Percentiles rank a stretch among this genome's conserved stretches.
Evolutionary conservation across 2,888 invertebrate genomes (phyloP).

Genomic region (Neoaliturus tenellus): DNA sequence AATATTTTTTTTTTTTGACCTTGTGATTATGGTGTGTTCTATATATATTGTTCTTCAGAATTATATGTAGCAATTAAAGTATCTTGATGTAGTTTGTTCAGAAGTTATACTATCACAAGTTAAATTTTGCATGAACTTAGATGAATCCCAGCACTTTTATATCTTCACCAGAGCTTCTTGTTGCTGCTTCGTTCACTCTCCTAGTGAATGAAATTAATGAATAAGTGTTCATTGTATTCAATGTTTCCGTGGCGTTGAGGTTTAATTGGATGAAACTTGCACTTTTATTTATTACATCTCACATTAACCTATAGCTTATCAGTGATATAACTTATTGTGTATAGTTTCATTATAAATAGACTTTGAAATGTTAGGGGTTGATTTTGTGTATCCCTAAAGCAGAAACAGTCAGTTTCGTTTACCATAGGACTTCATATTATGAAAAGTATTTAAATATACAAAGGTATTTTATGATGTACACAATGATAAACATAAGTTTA

Average conservation of each 20-base stretch:
- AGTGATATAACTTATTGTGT: neutral
- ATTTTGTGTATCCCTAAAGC: too few relatives aligned
- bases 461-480: too few relatives aligned
- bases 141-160: neutral
- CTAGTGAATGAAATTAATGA: neutral
- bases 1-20: neutral
- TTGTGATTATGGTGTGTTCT: constrained; percentile 6
- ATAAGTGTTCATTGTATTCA: constrained; percentile 21
- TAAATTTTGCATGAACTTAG: constrained; percentile 29
- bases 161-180: constrained; percentile 24
- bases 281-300: constrained; percentile 1
- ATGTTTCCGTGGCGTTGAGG: neutral
- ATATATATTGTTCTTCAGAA: constrained; percentile 24
- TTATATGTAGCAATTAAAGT: constrained; percentile 15
- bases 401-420: too few relatives aligned
- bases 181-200: neutral
- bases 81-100: constrained; percentile 14
- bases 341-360: neutral
- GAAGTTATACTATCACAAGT: constrained; percentile 4
- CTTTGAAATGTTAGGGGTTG: too few relatives aligned
- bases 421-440: too few relatives aligned
- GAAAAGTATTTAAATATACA: too few relatives aligned
- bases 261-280: neutral
- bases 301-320: neutral
- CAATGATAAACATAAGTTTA: too few relatives aligned